Percentiles rank a stretch among this genome's conserved stretches.
Conservation (phyloP, 2,797 vertebrate species). For the Sebastes umbrosus region DNA sequence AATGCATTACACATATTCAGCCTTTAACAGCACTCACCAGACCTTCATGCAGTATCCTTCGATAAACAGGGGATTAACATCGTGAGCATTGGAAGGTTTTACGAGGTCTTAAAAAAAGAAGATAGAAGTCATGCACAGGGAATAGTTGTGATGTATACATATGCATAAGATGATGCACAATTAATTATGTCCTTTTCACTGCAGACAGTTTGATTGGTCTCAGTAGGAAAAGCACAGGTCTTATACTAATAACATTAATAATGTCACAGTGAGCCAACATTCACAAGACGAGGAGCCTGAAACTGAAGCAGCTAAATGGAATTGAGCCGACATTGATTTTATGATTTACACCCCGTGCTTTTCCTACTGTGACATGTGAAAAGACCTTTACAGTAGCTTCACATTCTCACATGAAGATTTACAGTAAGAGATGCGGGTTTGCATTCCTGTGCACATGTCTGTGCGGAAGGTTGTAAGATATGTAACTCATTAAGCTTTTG, state of each 20-base stretch:
- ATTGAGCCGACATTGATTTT: neutral
- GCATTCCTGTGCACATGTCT: neutral
- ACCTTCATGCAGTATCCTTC: neutral
- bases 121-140: neutral
- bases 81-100: neutral
- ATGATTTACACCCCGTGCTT: neutral
- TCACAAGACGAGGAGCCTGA: neutral
- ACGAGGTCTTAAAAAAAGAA: neutral
- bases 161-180: neutral
- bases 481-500: neutral
- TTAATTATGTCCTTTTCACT: neutral
- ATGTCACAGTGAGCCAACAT: neutral
- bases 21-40: neutral
- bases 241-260: neutral
- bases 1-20: slow-evolving; percentile 22
- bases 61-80: slow-evolving; percentile 12
- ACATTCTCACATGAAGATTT: neutral
- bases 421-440: neutral
- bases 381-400: neutral
- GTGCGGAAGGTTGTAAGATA: neutral
- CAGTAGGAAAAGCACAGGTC: neutral
- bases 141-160: neutral
- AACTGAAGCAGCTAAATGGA: neutral
- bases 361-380: neutral
- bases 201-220: neutral